A percentile compares a stretch with the other conserved stretches of the same genome.
phyloP scores from a whole-genome alignment of 2,888 invertebrate species.

The Asteroscopus sphinx region DNA sequence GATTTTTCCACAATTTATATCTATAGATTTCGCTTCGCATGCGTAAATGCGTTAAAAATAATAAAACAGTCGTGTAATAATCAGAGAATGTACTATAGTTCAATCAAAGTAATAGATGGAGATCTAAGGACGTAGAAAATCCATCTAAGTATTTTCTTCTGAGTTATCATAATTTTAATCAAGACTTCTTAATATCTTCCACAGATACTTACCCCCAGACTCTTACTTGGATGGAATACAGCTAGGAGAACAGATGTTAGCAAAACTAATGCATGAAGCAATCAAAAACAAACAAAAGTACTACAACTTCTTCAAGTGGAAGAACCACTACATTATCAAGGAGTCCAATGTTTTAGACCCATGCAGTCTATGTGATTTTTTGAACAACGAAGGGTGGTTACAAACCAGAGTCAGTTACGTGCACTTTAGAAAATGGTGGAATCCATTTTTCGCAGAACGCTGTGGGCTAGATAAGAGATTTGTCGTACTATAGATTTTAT shows the following conservation, averaged over 20 bases:
- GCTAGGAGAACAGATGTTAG: slow-evolving; percentile 62
- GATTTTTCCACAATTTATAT: too few species aligned
- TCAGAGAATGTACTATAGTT: too few species aligned
- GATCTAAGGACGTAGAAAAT: too few species aligned
- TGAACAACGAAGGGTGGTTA: slow-evolving; percentile 71
- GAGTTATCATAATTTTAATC: slow-evolving; percentile 81
- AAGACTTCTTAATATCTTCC: slow-evolving; percentile 10
- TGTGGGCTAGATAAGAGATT: slow-evolving; percentile 45
- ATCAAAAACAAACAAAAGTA: slow-evolving; percentile 66
- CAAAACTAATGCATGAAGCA: slow-evolving; percentile 66
- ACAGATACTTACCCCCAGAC: slow-evolving; percentile 70
- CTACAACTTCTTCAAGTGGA: slow-evolving; percentile 76
- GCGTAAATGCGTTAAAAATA: too few species aligned
- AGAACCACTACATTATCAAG: slow-evolving; percentile 69
- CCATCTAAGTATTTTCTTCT: too few species aligned
- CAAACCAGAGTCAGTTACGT: slow-evolving; percentile 51
- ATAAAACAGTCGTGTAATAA: too few species aligned
- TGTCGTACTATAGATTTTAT: neutral
- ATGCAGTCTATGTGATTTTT: slow-evolving; percentile 68
- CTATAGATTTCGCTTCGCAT: too few species aligned
- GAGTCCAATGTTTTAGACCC: slow-evolving; percentile 63
- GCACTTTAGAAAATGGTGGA: slow-evolving; percentile 78
- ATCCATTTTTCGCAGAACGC: slow-evolving; percentile 59
- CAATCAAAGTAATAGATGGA: too few species aligned
- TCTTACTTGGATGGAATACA: slow-evolving; percentile 71